Base-by-base conservation (phyloP, 2,113 vertebrate genomes). In the Rhea pennata region DNA sequence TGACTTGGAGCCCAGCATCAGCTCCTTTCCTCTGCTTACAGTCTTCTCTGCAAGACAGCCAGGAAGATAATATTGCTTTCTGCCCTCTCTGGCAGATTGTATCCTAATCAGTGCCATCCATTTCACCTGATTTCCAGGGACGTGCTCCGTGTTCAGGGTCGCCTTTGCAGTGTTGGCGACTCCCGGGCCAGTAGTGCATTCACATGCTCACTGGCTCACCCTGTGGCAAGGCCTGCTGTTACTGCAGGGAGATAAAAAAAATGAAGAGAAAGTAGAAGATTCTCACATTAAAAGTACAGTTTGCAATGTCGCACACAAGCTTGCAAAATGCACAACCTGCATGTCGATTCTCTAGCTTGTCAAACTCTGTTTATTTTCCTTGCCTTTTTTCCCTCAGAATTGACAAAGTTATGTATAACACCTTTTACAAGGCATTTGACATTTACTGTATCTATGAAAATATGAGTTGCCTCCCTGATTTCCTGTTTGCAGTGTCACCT, bases 401-500 rank as follows among this genome's bases (percentile, higher is more conserved):
- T 39, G 71, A 50, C 61, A 36, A 74, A 93, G 69, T 90, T 84
- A 56, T 83, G 69, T 84, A 12, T 77, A 93, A 78, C 72, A 74
- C 82, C 65, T 86, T 95, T 83, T 59, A 90, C 21, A 71, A 51
- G 78, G 54, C 71, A 58, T 87, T 79, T 83, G 78, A 15, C 50
- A 40, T 85, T 76, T 27, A 14, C 54, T 78, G 8, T 77, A 31
- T 27, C 84, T 73, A 19, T 51, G 82, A 78, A 91, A 96, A 79
- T 80, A 61, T 0, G 20, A 92, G 74, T 76, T 85, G 91, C 58
- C 89, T 87, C 81, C 89, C 84, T 33, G 58, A 40, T 87, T 90
- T 96, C 89, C 91, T 96, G 93, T 94, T 95, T 85, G 26, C 87
- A 83, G 72, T 90, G 85, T 86, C 93, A 84, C 87, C 27, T 92